Evolutionary conservation across 2,888 invertebrate species (phyloP), one percentile per base, ranked within the genome.

Genomic region (Oconnorella tubifera): DNA sequence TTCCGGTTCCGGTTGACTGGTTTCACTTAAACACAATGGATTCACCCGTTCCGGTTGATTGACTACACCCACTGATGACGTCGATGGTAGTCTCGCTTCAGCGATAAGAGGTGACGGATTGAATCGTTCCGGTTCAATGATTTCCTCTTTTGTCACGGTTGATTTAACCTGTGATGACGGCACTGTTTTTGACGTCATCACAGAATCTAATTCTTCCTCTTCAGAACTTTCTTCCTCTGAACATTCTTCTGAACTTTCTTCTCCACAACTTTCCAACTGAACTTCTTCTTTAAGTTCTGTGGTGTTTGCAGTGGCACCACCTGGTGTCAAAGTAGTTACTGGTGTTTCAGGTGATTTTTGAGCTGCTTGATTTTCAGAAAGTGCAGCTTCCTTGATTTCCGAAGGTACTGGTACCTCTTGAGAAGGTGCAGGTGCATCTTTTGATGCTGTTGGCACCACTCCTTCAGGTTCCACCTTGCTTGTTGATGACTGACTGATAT

Each of bases 161-260:
- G 53, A 10, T 19, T 10, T 19, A 10, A 40, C 40, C 40, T 10
- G 10, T 40, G 10, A 19, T n/a, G n/a, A n/a, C n/a, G n/a, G n/a
- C n/a, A n/a, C n/a, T n/a, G n/a, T n/a, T n/a, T n/a, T n/a, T n/a
- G n/a, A 40, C 40, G 19, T 40, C 6, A 19, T 19, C 19, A 6
- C 53, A 19, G 25, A 6, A 23, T 51, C 53, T 6, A 23, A 6
- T 27, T 19, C 53, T 51, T 51, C 53, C 25, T 51, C 53, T 51
- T 51, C 53, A 19, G 10, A 6, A 51, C 53, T 51, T 51, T 51
- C 53, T 10, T 51, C 25, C 40, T 40, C 53, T 51, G 40, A 6
- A 40, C 6, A 14, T 40, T 40, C 40, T 40, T 40, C 40, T 14
- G 10, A 6, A 25, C 53, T 51, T 25, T 51, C 53, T 25, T 51